Percentiles rank a stretch among this genome's conserved stretches.
These are phyloP conservation scores for Gnatocerus cornutus DNA, from an alignment of 2,888 invertebrate genomes.

Conservation along the genomic window DNA sequence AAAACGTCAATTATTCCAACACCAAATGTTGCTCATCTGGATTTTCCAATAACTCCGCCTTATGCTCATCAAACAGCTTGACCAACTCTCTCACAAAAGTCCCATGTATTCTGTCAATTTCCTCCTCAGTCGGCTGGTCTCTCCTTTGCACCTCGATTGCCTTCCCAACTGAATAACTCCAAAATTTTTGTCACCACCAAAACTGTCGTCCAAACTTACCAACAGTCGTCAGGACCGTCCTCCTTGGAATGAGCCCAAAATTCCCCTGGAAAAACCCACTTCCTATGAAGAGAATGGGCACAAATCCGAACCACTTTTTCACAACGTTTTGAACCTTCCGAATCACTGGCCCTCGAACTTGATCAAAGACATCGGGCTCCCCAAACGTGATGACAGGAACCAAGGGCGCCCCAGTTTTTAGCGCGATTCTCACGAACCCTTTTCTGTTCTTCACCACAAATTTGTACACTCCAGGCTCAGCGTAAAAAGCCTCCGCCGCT, in stretches of 20 bases:
- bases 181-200: not conserved
- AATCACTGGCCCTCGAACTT: conserved; percentile 79
- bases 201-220: conserved; percentile 76
- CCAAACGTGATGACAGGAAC: conserved; percentile 95
- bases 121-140: conserved; percentile 81
- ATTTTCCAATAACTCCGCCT: conserved; percentile 82
- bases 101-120: conserved; percentile 84
- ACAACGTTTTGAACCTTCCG: conserved; percentile 80
- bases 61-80: conserved; percentile 88
- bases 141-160: conserved; percentile 86
- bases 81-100: conserved; percentile 81
- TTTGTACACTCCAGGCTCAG: conserved; percentile 83
- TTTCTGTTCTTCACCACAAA: conserved; percentile 81
- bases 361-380: conserved; percentile 89
- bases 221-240: conserved; percentile 87
- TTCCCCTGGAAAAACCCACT: conserved; percentile 94
- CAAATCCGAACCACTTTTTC: conserved; percentile 80
- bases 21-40: conserved; percentile 70
- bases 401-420: conserved; percentile 79
- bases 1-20: conserved; percentile 10
- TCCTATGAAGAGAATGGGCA: conserved; percentile 84
- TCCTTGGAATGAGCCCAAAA: conserved; percentile 88
- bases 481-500: conserved; percentile 89
- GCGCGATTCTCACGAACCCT: conserved; percentile 75
- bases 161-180: conserved; percentile 82